A percentile compares a stretch with the other conserved stretches of the same genome.
Conservation (phyloP, 1,140 invertebrate genomes). For the Drosophila melanica region DNA sequence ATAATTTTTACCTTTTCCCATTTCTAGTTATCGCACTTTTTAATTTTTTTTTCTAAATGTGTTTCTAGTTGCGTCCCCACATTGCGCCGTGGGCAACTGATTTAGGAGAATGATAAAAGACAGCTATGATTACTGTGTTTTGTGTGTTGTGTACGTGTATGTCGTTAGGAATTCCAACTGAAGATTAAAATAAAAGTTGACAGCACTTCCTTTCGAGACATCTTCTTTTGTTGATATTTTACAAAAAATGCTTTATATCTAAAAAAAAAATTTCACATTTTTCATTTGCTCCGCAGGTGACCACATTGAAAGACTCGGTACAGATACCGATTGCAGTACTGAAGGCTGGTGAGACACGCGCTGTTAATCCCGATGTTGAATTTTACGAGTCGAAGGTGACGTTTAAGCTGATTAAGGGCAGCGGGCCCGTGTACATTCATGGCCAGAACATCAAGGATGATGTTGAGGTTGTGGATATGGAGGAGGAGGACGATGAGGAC, state of each 20-base stretch:
- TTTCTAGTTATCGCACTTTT: slow-evolving; percentile 3
- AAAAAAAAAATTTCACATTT: neutral
- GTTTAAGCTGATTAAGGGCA: slow-evolving; percentile 89
- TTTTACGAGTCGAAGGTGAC: slow-evolving; percentile 93
- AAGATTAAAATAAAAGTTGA: no score
- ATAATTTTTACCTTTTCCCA: neutral
- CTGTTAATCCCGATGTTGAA: slow-evolving; percentile 91
- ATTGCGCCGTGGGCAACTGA: neutral
- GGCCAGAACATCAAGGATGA: slow-evolving; percentile 91
- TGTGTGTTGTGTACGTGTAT: neutral
- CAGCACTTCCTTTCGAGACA: no score
- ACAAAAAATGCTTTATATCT: neutral
- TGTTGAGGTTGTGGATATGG: slow-evolving; percentile 89
- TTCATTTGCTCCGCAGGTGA: slow-evolving; percentile 85
- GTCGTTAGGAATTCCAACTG: neutral
- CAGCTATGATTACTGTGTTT: neutral
- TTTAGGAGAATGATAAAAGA: neutral
- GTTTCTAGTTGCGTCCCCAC: neutral
- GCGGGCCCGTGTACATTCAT: slow-evolving; percentile 92
- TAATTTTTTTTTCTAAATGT: neutral
- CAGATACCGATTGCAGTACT: slow-evolving; percentile 92
- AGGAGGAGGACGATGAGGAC: slow-evolving; percentile 91
- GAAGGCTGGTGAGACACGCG: slow-evolving; percentile 90
- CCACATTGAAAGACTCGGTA: slow-evolving; percentile 92
- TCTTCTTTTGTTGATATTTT: no score